These are phyloP conservation scores for Pseudochirops cupreus DNA, from an alignment of 2,797 vertebrate species.

Conservation along the genomic window DNA sequence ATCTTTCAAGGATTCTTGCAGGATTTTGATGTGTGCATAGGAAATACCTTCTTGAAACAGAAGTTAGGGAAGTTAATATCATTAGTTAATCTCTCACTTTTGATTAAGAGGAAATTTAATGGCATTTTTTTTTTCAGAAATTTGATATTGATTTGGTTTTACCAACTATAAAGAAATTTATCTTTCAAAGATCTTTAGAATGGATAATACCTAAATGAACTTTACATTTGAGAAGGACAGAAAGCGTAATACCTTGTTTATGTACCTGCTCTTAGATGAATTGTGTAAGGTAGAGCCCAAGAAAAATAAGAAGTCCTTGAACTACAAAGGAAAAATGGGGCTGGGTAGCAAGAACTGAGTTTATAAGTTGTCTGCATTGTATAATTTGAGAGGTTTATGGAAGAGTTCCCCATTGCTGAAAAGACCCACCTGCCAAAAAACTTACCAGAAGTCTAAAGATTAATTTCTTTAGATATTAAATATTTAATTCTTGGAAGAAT, in stretches of 20 bases:
- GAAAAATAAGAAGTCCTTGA: neutral
- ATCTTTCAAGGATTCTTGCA: neutral
- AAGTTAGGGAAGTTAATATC: slow-evolving; percentile 13
- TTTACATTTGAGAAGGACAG: neutral
- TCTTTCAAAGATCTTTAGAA: neutral
- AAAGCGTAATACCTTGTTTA: slow-evolving; percentile 9
- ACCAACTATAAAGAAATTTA: neutral
- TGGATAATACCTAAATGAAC: neutral
- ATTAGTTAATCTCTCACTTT: slow-evolving; percentile 26
- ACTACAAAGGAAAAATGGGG: neutral
- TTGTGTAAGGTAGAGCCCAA: slow-evolving; percentile 2
- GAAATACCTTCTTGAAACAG: neutral
- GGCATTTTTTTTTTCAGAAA: neutral
- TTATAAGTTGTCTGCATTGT: neutral
- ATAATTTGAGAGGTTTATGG: neutral
- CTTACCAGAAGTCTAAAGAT: neutral
- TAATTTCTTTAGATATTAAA: slow-evolving; percentile 45
- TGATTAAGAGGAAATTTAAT: slow-evolving; percentile 6
- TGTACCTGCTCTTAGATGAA: neutral
- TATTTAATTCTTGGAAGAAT: neutral
- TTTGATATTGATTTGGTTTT: neutral
- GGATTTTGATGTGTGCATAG: neutral
- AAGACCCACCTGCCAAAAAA: neutral
- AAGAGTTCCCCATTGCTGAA: neutral
- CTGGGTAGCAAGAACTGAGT: neutral